A percentile compares a stretch with the other conserved stretches of the same genome.
phyloP scores from a whole-genome alignment of 2,888 invertebrate genomes.

The Luffia ferchaultella region DNA sequence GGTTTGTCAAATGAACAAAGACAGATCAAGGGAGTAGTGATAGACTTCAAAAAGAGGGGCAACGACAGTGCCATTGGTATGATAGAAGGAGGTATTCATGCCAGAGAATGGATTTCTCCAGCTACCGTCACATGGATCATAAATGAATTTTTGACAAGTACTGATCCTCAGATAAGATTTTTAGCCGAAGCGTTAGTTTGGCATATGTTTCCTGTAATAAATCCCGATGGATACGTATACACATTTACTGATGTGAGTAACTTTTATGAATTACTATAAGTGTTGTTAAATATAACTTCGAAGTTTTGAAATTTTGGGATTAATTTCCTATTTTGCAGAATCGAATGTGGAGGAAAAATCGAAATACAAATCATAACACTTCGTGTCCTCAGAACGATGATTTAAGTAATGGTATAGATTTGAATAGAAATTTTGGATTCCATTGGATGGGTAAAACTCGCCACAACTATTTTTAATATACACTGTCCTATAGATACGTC shows the following conservation, averaged over 20 bases:
- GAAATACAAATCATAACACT: slow-evolving; percentile 27
- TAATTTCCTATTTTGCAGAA: slow-evolving; percentile 66
- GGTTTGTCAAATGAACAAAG: slow-evolving; percentile 70
- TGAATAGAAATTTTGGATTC: slow-evolving; percentile 40
- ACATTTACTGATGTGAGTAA: slow-evolving; percentile 54
- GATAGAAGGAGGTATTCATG: slow-evolving; percentile 71
- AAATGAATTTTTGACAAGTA: slow-evolving; percentile 62
- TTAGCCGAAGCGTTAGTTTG: slow-evolving; percentile 69
- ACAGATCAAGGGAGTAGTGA: slow-evolving; percentile 62
- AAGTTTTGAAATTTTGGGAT: neutral
- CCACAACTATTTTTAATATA: no score
- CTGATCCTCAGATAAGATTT: slow-evolving; percentile 36
- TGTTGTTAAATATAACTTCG: neutral
- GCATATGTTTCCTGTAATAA: slow-evolving; percentile 70
- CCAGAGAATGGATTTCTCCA: slow-evolving; percentile 78
- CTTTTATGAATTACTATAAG: neutral
- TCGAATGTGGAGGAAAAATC: slow-evolving; percentile 73
- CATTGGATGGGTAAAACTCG: slow-evolving; percentile 38
- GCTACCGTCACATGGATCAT: slow-evolving; percentile 67
- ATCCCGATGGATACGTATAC: slow-evolving; percentile 71
- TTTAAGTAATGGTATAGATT: slow-evolving; percentile 45
- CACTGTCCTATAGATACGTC: no score
- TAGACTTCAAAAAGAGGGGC: slow-evolving; percentile 38
- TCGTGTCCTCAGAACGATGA: slow-evolving; percentile 29
- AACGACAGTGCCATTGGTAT: slow-evolving; percentile 52